Evolutionary conservation across 2,888 invertebrate genomes (phyloP).

Genomic region (Caenorhabditis wallacei): DNA sequence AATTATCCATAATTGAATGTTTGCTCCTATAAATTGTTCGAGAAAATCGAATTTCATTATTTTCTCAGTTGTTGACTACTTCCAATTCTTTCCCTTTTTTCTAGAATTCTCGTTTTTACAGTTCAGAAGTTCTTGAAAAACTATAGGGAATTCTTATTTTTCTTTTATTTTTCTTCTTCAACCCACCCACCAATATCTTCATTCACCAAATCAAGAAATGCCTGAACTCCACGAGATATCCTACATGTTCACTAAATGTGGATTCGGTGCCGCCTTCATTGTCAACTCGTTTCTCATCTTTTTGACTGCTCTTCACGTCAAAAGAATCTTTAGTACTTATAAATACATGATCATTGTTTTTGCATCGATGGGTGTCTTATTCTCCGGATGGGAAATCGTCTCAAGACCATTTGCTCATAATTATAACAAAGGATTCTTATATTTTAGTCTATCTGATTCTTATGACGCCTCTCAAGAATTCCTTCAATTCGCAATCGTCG

Average conservation of each 20-base stretch:
- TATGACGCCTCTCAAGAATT: constrained; percentile 16
- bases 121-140: not conserved
- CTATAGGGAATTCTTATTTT: too few relatives aligned
- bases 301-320: constrained; percentile 12
- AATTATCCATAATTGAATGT: constrained; percentile 29
- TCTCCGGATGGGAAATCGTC: constrained; percentile 29
- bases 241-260: constrained; percentile 37
- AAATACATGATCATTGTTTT: constrained; percentile 35
- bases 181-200: not conserved
- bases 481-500: constrained; percentile 7
- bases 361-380: constrained; percentile 20
- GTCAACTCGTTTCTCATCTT: constrained; percentile 18
- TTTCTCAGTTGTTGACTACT: constrained; percentile 6
- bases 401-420: constrained; percentile 19
- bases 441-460: constrained; percentile 19
- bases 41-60: constrained; percentile 7
- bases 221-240: constrained; percentile 15
- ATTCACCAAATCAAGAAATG: not conserved
- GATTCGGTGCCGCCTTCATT: constrained; percentile 29
- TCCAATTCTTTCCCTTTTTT: not conserved
- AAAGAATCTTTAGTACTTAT: constrained; percentile 31
- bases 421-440: constrained; percentile 35
- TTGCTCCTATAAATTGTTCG: not conserved
- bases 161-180: not conserved
- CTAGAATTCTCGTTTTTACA: too few relatives aligned